Evolutionary conservation across 1,140 invertebrate species (phyloP).

Genomic region (Nautilus pompilius): DNA sequence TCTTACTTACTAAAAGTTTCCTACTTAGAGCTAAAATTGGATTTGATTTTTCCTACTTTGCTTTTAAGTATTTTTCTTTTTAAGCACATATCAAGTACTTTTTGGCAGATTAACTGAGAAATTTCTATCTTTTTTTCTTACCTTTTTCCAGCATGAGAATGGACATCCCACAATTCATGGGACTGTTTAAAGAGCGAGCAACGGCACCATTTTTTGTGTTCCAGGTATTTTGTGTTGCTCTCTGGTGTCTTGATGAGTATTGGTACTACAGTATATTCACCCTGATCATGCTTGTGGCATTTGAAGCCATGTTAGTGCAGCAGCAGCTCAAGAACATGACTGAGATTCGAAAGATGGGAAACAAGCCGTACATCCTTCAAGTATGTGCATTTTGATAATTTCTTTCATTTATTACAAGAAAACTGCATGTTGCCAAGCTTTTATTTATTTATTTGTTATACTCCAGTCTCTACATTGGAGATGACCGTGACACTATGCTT

Average conservation of each 20-base stretch:
- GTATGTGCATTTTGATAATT: slow-evolving; percentile 55
- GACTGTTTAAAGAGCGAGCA: slow-evolving; percentile 94
- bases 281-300: slow-evolving; percentile 93
- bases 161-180: slow-evolving; percentile 93
- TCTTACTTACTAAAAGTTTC: neutral
- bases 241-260: slow-evolving; percentile 96
- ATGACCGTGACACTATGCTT: no score
- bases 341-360: slow-evolving; percentile 99
- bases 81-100: no score
- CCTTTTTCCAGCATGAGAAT: slow-evolving; percentile 69
- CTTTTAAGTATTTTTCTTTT: no score
- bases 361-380: slow-evolving; percentile 88
- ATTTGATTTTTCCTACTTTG: no score
- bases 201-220: slow-evolving; percentile 98
- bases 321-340: slow-evolving; percentile 97
- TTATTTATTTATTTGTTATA: no score
- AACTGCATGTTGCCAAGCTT: no score
- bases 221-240: slow-evolving; percentile 91
- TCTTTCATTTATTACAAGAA: no score
- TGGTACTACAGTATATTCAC: slow-evolving; percentile 96
- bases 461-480: no score
- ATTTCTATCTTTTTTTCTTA: neutral
- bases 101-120: no score
- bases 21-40: neutral
- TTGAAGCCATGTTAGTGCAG: slow-evolving; percentile 97